Base-by-base conservation (phyloP, 2,888 invertebrate genomes). In the Ophion ventricosus region DNA sequence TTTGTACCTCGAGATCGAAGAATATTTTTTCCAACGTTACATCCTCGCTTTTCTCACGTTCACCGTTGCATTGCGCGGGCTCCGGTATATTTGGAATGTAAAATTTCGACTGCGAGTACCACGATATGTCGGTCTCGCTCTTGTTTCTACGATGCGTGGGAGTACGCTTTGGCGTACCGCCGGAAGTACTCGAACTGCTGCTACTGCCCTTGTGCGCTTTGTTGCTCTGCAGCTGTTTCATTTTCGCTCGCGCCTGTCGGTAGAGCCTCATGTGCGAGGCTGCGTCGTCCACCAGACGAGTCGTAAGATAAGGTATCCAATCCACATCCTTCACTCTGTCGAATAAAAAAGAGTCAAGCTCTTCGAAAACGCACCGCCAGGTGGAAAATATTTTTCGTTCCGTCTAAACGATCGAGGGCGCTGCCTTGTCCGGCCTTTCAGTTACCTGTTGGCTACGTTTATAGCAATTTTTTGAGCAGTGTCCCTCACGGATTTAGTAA, bases 261-360 rank as follows among this genome's bases (percentile, higher is more conserved):
- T 97, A 98, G 26, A 98, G 94, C 86, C 98, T 95, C 87, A 98
- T 95, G 94, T 98, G 98, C 35, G 97, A 96, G 0, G 98, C 98
- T 86, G 98, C 95, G 93, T 98, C 98, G 93, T 98, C 98, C 1
- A 98, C 98, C 83, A 98, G 95, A 85, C 96, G 95, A 49, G 97
- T 97, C 25, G 98, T 98, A 83, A 98, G 95, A 89, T 97, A 97
- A 56, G 97, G 96, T 89, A 98, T 96, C 97, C 98, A 98, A 93
- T 98, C 98, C 17, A 98, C 96, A 91, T 97, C 96, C 94, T 98
- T 98, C 66, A 97, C 93, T 88, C 95, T 95, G 84, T 7, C 43
- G 49, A 40, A 73, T 10, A 59, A 57, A 23, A 57, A 56, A 20
- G 35, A 20, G 20, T 61, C 40, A 20, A 11, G 11, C 14, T 29